A percentile compares a stretch with the other conserved stretches of the same genome.
These are phyloP conservation scores for Volucella zonaria DNA, from an alignment of 2,888 invertebrate genomes.

Conservation along the genomic window DNA sequence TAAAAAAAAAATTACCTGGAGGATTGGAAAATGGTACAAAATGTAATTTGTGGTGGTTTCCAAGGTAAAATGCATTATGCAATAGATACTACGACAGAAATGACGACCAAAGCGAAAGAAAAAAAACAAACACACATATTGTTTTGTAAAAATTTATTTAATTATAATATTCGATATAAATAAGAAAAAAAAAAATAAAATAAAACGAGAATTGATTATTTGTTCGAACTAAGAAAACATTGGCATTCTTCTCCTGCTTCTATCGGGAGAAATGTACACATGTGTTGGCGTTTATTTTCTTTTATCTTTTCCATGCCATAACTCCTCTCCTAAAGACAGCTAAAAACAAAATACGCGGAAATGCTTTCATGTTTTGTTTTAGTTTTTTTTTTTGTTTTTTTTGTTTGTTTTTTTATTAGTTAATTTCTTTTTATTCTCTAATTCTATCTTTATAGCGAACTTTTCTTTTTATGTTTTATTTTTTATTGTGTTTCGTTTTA, in stretches of 20 bases:
- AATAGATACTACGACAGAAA: no score
- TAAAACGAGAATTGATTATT: constrained; percentile 45
- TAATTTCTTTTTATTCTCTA: constrained; percentile 34
- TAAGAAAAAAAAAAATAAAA: constrained; percentile 59
- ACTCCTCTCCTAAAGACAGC: constrained; percentile 9
- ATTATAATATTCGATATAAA: constrained; percentile 69
- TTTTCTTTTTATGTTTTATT: constrained; percentile 17
- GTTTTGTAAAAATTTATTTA: constrained; percentile 68
- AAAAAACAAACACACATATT: neutral
- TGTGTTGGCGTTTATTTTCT: constrained; percentile 13
- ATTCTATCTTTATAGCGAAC: constrained; percentile 56
- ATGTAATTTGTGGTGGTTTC: no score
- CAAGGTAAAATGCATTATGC: no score
- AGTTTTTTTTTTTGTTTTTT: constrained; percentile 10
- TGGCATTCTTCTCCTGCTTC: constrained; percentile 48
- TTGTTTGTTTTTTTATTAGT: constrained; percentile 22
- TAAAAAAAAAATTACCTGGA: no score
- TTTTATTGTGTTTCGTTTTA: constrained; percentile 27
- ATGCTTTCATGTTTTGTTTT: constrained; percentile 21
- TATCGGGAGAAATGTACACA: constrained; percentile 40
- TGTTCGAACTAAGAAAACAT: constrained; percentile 39
- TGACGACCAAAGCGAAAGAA: no score
- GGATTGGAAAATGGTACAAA: no score
- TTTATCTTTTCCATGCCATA: constrained; percentile 24
- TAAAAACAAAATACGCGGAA: constrained; percentile 37